These are phyloP conservation scores for Drosophila rubida DNA, from an alignment of 2,888 invertebrate genomes.

Conservation along the genomic window DNA sequence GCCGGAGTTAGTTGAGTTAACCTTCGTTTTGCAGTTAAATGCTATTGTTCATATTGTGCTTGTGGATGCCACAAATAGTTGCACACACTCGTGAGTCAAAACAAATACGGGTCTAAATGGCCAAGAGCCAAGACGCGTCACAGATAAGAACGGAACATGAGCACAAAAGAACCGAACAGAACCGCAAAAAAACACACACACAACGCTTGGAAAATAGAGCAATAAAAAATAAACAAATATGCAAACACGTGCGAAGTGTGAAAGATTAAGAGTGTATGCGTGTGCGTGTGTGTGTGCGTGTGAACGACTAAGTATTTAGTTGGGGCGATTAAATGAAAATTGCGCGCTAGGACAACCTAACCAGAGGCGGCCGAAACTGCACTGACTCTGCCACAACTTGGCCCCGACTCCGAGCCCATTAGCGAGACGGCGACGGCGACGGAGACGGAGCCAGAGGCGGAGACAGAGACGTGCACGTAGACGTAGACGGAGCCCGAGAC, in stretches of 20 bases:
- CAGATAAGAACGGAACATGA: constrained; percentile 34
- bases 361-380: constrained; percentile 71
- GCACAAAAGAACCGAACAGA: constrained; percentile 9
- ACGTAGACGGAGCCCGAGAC: constrained; percentile 23
- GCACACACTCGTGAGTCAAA: constrained; percentile 30
- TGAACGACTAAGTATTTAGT: constrained; percentile 10
- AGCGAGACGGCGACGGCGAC: constrained; percentile 9
- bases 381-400: constrained; percentile 56
- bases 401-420: constrained; percentile 48
- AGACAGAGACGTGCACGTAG: constrained; percentile 11
- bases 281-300: background rate
- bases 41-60: constrained; percentile 4
- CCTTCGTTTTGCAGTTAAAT: constrained; percentile 1
- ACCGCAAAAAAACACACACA: constrained; percentile 12
- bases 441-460: constrained; percentile 9
- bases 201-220: constrained; percentile 12
- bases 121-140: constrained; percentile 10
- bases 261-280: background rate
- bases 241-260: constrained; percentile 37
- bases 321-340: constrained; percentile 38
- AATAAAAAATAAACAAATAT: constrained; percentile 30
- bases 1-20: background rate
- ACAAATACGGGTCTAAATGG: constrained; percentile 13
- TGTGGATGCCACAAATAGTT: constrained; percentile 10
- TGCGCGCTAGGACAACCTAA: constrained; percentile 63